Evolutionary conservation across 2,888 invertebrate species (phyloP).

Genomic region (Drosophila recens): DNA sequence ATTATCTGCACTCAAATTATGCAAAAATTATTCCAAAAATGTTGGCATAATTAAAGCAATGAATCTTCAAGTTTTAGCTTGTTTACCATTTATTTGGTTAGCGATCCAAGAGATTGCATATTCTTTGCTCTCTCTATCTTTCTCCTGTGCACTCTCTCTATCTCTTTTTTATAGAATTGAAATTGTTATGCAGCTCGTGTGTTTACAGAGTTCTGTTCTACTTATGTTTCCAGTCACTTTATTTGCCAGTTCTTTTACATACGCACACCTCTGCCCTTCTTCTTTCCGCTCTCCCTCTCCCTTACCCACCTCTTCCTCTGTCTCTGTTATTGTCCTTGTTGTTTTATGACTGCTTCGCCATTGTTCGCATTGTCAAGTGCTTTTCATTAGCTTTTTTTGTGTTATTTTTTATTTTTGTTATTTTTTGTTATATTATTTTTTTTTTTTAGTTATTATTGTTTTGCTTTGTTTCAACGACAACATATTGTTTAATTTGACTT

Average conservation of each 20-base stretch:
- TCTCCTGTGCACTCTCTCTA: not conserved
- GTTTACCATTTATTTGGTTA: slow-evolving; percentile 20
- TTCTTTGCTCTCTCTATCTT: not conserved
- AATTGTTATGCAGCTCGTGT: slow-evolving; percentile 47
- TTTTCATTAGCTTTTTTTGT: slow-evolving; percentile 54
- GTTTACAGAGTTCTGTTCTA: slow-evolving; percentile 20
- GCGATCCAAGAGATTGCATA: slow-evolving; percentile 18
- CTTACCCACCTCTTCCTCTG: no score
- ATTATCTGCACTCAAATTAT: no score
- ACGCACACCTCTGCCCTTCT: not conserved
- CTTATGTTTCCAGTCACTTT: slow-evolving; percentile 28
- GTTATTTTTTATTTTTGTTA: slow-evolving; percentile 16
- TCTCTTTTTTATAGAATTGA: not conserved
- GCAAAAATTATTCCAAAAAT: slow-evolving; percentile 5
- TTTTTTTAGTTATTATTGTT: not conserved
- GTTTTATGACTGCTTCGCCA: slow-evolving; percentile 48
- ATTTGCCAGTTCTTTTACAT: slow-evolving; percentile 4
- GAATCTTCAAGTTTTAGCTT: slow-evolving; percentile 16
- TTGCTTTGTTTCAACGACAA: slow-evolving; percentile 21
- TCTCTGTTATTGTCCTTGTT: not conserved
- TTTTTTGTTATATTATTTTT: slow-evolving; percentile 1
- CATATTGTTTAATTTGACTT: slow-evolving; percentile 46
- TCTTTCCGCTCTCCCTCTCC: no score
- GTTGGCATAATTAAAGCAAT: slow-evolving; percentile 15
- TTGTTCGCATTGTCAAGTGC: slow-evolving; percentile 64